Conservation (phyloP, 37 sponge, comb jelly and placozoan species). For the Theonella swinhoei region DNA sequence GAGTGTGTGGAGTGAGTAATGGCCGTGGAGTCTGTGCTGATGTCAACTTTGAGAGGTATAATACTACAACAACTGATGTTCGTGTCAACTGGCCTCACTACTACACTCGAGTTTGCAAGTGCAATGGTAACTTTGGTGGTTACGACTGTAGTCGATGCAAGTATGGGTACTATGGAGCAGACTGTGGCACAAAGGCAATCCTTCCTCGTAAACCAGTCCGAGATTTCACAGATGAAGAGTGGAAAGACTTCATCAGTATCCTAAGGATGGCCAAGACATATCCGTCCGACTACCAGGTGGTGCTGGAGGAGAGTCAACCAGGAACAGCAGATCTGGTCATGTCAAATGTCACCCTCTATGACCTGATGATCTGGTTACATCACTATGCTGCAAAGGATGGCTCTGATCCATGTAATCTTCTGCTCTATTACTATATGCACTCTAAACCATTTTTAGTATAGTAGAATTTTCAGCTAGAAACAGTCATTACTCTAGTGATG, state of each 20-base stretch:
- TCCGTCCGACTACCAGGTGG: constrained; percentile 39
- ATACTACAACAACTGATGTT: constrained; percentile 12
- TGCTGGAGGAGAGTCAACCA: constrained; percentile 38
- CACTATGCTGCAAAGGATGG: constrained; percentile 69
- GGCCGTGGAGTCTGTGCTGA: too few relatives aligned
- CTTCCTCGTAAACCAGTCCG: constrained; percentile 36
- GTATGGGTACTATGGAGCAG: constrained; percentile 50
- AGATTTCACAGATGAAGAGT: constrained; percentile 21
- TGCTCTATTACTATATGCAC: too few relatives aligned
- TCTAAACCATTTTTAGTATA: too few relatives aligned
- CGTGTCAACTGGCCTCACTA: constrained; percentile 60
- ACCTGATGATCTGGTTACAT: constrained; percentile 51
- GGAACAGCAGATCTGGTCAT: constrained; percentile 7
- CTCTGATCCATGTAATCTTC: too few relatives aligned
- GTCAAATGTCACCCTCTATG: constrained; percentile 39
- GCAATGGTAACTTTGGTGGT: constrained; percentile 58
- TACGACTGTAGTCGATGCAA: constrained; percentile 62
- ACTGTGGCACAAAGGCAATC: constrained; percentile 23
- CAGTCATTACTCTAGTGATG: too few relatives aligned
- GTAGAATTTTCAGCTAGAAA: too few relatives aligned
- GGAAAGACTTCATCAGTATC: constrained; percentile 28
- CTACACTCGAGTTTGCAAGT: constrained; percentile 47
- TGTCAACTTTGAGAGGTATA: constrained; percentile 1
- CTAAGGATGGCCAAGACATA: constrained; percentile 17
- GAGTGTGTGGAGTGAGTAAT: constrained; percentile 25